phyloP scores from a whole-genome alignment of 1,140 invertebrate genomes.

The Cydia fagiglandana region DNA sequence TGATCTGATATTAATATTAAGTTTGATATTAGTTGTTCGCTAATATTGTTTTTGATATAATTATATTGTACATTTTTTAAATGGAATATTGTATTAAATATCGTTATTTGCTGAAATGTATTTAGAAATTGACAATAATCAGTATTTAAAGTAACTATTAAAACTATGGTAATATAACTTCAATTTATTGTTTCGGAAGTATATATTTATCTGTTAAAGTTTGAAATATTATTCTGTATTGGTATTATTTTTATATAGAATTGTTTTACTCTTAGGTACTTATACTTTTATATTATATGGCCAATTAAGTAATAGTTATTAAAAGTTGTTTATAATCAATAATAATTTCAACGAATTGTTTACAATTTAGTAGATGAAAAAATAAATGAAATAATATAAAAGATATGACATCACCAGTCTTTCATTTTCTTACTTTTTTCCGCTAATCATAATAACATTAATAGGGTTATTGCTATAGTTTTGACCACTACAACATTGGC shows the following conservation, averaged over 20 bases:
- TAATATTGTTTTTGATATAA: slow-evolving; percentile 43
- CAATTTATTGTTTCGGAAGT: slow-evolving; percentile 64
- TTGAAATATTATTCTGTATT: slow-evolving; percentile 61
- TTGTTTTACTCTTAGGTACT: slow-evolving; percentile 57
- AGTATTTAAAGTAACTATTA: slow-evolving; percentile 55
- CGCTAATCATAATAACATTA: background rate
- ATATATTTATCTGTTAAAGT: slow-evolving; percentile 71
- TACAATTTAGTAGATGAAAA: slow-evolving; percentile 57
- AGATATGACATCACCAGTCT: slow-evolving; percentile 45
- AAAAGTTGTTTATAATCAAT: slow-evolving; percentile 42
- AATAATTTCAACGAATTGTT: slow-evolving; percentile 70
- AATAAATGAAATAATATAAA: slow-evolving; percentile 69
- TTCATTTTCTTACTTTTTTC: slow-evolving; percentile 39
- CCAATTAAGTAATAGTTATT: slow-evolving; percentile 53
- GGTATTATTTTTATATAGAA: slow-evolving; percentile 62
- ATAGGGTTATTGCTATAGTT: too few relatives aligned
- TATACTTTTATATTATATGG: slow-evolving; percentile 53
- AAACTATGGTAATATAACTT: slow-evolving; percentile 42
- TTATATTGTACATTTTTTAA: slow-evolving; percentile 53
- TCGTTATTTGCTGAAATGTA: slow-evolving; percentile 36
- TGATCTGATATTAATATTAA: slow-evolving; percentile 67
- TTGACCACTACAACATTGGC: too few relatives aligned
- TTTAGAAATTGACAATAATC: slow-evolving; percentile 55
- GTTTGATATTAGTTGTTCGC: slow-evolving; percentile 49
- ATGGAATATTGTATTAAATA: slow-evolving; percentile 44